Evolutionary conservation across 2,797 vertebrate species (phyloP).

Genomic region (Acipenser oxyrinchus): DNA sequence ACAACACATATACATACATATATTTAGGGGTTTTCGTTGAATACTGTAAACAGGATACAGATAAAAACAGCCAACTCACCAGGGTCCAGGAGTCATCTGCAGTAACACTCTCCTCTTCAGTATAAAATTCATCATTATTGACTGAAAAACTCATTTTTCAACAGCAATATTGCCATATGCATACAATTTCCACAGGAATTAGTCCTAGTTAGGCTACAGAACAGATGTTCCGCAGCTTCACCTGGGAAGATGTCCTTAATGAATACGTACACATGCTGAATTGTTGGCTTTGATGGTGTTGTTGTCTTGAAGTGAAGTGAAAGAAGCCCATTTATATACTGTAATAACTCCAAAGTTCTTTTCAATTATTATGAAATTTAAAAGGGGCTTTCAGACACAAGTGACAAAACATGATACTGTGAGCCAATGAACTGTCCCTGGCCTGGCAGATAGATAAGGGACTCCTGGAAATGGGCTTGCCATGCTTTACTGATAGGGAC

Average conservation of each 20-base stretch:
- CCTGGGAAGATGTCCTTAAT: no score
- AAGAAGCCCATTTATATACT: no score
- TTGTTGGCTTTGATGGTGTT: no score
- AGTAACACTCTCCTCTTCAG: neutral
- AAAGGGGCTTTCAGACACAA: constrained; percentile 10
- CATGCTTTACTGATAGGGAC: constrained; percentile 5
- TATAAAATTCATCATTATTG: neutral
- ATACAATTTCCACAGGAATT: no score
- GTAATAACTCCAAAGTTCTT: neutral
- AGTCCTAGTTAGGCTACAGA: no score
- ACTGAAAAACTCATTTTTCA: neutral
- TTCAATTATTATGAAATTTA: neutral
- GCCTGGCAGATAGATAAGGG: constrained; percentile 8
- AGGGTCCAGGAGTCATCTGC: constrained; percentile 39
- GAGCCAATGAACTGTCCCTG: constrained; percentile 5
- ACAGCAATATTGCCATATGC: no score
- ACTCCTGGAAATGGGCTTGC: neutral
- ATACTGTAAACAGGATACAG: no score
- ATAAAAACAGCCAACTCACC: constrained; percentile 33
- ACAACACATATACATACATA: no score
- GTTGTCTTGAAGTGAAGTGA: no score
- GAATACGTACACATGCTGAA: no score
- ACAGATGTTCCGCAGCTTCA: no score
- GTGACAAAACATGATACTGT: constrained; percentile 8
- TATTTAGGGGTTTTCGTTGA: no score